Evolutionary conservation across 2,113 vertebrate genomes (phyloP).

Genomic region (Epinephelus cyanopodus): DNA sequence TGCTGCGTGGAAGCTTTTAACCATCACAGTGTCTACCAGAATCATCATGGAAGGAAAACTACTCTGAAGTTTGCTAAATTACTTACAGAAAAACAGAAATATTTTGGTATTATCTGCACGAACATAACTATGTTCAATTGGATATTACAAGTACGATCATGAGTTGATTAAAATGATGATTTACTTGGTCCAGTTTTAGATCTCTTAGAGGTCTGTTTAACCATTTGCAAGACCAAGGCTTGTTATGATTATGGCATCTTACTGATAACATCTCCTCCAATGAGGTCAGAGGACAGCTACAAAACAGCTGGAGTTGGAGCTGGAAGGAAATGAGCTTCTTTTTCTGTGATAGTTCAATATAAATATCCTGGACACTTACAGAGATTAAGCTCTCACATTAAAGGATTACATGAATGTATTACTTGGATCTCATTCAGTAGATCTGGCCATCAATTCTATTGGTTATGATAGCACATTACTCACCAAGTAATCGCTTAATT

Average conservation of each 20-base stretch:
- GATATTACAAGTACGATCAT: neutral
- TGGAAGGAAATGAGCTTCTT: neutral
- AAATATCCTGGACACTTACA: neutral
- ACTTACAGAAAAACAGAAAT: neutral
- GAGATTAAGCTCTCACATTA: neutral
- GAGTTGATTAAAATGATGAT: neutral
- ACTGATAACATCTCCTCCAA: neutral
- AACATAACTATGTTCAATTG: neutral
- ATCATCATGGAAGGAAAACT: neutral
- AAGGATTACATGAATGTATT: no score
- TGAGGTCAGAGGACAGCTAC: neutral
- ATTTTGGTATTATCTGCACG: no score
- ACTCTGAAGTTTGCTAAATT: neutral
- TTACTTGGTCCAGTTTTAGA: neutral
- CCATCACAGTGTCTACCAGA: neutral
- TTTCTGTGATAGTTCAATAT: neutral
- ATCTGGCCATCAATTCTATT: neutral
- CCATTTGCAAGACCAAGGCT: neutral
- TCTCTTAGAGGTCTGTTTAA: neutral
- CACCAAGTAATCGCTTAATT: neutral
- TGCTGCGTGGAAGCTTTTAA: conserved; percentile 2
- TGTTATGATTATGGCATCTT: neutral
- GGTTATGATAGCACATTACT: neutral
- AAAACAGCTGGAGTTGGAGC: neutral
- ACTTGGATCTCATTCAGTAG: neutral